Evolutionary conservation across 2,888 invertebrate species (phyloP), one percentile per base, ranked within the genome.

Genomic region (Charanyca ferruginea): DNA sequence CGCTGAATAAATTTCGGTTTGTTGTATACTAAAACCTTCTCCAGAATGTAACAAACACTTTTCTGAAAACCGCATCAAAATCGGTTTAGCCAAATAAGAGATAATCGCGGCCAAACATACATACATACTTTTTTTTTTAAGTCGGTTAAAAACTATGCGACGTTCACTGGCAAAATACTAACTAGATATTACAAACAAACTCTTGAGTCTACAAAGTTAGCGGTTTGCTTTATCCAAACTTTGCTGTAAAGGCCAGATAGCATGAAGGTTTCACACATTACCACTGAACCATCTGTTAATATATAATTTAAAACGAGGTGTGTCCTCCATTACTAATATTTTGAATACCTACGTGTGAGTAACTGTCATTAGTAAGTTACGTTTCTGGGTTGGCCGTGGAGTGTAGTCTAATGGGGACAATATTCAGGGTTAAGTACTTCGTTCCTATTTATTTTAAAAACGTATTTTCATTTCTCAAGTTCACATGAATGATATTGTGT

Each of bases 301-400:
- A 41, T 28, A 49, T 69, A 62, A 61, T 66, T 54, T 49, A 44
- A 47, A 47, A 67, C 28, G 3, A 63, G 45, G 63, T 48, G 63
- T 47, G 28, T 13, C 32, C 41, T 58, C 51, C 52, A 73, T 70
- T 70, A 61, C 25, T 45, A 22, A 61, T 20, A 61, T 57, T 47
- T 63, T 62, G 57, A 71, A 53, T 59, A 62, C 41, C 49, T 63
- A 49, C 44, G 41, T 68, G 51, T 42, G 49, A 66, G 32, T 11
- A 45, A 41, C n/a, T 53, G 57, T 74, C 77, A 70, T 73, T 73
- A 69, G 44, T 18, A n/a, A n/a, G 49, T 69, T 62, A 62, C 69
- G 38, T 61, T 70, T 64, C 38, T 60, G 60, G 23, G 32, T 35
- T 57, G 71, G 38, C 78, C 80, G 42, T 74, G 71, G 32, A 66